Conservation (phyloP, 37 sponge, comb jelly and placozoan genomes). For the Beroe forskalii region DNA sequence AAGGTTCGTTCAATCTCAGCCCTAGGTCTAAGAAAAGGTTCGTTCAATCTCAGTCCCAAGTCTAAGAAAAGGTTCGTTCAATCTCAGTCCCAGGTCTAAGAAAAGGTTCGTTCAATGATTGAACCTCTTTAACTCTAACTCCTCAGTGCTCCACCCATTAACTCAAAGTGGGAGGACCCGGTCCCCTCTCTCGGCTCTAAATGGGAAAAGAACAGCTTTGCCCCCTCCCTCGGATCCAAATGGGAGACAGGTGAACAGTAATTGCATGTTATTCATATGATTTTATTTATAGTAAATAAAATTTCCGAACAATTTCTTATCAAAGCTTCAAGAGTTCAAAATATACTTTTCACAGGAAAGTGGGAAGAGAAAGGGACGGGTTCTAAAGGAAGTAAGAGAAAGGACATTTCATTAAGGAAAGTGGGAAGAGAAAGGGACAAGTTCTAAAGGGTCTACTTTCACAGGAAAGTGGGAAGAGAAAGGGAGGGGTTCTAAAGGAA, state of each 20-base stretch:
- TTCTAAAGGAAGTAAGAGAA: too few relatives aligned
- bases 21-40: neutral
- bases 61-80: neutral
- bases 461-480: too few relatives aligned
- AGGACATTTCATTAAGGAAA: too few relatives aligned
- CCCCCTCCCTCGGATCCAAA: conserved; percentile 61
- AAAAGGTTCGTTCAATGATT: neutral
- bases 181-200: conserved; percentile 53
- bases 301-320: too few relatives aligned
- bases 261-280: too few relatives aligned
- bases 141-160: conserved; percentile 6
- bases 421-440: too few relatives aligned
- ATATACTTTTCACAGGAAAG: too few relatives aligned
- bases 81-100: neutral
- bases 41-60: neutral
- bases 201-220: conserved; percentile 7
- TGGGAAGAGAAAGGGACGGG: too few relatives aligned
- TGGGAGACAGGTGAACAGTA: conserved; percentile 13
- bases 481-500: too few relatives aligned
- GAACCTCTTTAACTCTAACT: neutral
- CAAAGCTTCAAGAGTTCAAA: too few relatives aligned
- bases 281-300: too few relatives aligned
- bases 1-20: neutral
- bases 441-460: too few relatives aligned
- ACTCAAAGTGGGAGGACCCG: conserved; percentile 54